These are phyloP conservation scores for Muschampia plurimacula DNA, from an alignment of 2,888 invertebrate genomes.

Conservation along the genomic window DNA sequence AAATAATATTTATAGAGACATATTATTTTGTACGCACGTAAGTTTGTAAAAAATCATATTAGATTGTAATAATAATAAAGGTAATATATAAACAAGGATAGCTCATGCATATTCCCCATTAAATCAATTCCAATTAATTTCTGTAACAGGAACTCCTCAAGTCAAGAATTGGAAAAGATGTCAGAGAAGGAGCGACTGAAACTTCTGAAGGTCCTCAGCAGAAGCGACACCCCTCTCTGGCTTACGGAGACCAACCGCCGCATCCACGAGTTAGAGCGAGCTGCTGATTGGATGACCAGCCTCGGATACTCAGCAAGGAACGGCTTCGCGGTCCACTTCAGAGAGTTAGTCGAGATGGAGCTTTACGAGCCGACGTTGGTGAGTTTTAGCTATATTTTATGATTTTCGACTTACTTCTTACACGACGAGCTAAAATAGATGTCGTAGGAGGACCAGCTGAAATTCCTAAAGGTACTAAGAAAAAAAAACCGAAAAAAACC, in stretches of 20 bases:
- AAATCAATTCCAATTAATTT: no score
- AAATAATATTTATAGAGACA: no score
- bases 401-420: neutral
- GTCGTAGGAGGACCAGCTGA: no score
- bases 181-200: conserved; percentile 61
- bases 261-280: conserved; percentile 76
- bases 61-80: no score
- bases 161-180: conserved; percentile 67
- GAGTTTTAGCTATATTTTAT: conserved; percentile 53
- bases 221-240: conserved; percentile 70
- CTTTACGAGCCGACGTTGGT: conserved; percentile 88
- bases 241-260: conserved; percentile 60
- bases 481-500: no score
- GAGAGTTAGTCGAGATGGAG: conserved; percentile 87
- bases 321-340: conserved; percentile 90
- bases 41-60: no score
- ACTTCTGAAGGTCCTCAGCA: conserved; percentile 60
- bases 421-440: no score
- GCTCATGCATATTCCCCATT: no score
- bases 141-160: conserved; percentile 67
- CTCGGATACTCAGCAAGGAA: conserved; percentile 90
- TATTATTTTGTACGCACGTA: no score
- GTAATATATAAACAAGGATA: no score
- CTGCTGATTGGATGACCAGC: conserved; percentile 90
- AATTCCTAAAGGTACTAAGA: no score